Conservation (phyloP, 2,888 invertebrate species). For the Hirtodrosophila duncani region DNA sequence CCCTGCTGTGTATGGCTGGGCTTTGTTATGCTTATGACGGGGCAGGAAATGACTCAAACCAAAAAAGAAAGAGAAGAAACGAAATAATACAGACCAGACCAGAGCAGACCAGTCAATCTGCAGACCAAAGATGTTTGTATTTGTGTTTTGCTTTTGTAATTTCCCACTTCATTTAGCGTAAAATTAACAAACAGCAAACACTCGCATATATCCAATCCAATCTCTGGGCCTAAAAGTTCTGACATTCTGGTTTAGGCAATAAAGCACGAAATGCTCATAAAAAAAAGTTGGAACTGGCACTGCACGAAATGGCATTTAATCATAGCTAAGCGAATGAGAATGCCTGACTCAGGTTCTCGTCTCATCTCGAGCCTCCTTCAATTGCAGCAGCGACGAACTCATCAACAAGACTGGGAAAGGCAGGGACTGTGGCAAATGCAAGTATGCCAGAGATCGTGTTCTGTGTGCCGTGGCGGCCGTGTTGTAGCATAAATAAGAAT, state of each 20-base stretch:
- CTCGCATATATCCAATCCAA: constrained; percentile 5
- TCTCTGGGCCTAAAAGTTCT: constrained; percentile 23
- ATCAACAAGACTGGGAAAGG: background rate
- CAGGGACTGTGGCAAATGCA: too few relatives aligned
- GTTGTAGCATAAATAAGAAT: constrained; percentile 55
- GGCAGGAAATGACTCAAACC: constrained; percentile 48
- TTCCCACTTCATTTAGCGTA: constrained; percentile 72
- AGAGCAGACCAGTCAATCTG: too few relatives aligned
- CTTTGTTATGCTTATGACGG: constrained; percentile 56
- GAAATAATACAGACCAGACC: constrained; percentile 2
- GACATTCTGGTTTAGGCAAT: constrained; percentile 35
- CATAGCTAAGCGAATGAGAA: constrained; percentile 49
- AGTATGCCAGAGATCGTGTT: background rate
- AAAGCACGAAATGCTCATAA: constrained; percentile 57
- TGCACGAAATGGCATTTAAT: constrained; percentile 66
- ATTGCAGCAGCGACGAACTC: background rate
- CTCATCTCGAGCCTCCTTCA: constrained; percentile 13
- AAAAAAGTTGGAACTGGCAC: constrained; percentile 13
- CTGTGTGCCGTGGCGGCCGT: constrained; percentile 22
- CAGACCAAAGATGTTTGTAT: constrained; percentile 2
- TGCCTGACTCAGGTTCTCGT: too few relatives aligned
- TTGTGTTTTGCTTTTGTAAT: constrained; percentile 46
- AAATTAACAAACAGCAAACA: constrained; percentile 56
- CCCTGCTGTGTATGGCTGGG: constrained; percentile 35
- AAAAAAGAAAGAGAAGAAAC: too few relatives aligned